Evolutionary conservation across 2,113 vertebrate species (phyloP).

Genomic region (Mustela lutreola): DNA sequence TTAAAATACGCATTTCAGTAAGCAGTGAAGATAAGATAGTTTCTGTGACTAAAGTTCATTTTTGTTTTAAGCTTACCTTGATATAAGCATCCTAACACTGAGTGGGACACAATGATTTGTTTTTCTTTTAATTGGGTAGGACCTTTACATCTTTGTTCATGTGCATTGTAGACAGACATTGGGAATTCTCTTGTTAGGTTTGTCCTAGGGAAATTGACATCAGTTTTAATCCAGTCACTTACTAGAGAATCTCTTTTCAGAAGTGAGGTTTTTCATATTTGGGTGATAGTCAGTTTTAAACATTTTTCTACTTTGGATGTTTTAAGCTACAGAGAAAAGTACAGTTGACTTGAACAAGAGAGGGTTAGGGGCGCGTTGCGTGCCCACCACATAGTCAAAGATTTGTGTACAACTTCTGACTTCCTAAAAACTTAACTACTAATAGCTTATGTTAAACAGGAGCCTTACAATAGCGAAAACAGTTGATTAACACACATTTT

Average conservation of each 20-base stretch:
- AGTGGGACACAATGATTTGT: not conserved
- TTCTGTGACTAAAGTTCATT: not conserved
- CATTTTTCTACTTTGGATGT: not conserved
- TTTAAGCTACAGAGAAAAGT: not conserved
- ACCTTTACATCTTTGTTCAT: not conserved
- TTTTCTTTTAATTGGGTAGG: not conserved
- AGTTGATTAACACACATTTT: not conserved
- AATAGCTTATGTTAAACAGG: not conserved
- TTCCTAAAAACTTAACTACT: not conserved
- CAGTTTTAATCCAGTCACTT: not conserved
- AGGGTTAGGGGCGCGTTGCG: not conserved
- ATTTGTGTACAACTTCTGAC: not conserved
- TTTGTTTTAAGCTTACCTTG: not conserved
- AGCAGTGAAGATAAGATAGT: not conserved
- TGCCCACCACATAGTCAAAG: not conserved
- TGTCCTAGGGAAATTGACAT: not conserved
- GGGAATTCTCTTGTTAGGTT: not conserved
- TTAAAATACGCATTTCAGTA: not conserved
- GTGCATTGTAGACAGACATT: not conserved
- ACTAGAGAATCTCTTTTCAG: not conserved
- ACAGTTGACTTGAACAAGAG: not conserved
- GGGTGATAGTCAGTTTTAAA: not conserved
- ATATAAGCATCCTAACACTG: not conserved
- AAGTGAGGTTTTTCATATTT: not conserved
- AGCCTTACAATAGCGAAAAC: not conserved